Evolutionary conservation across 2,797 vertebrate genomes (phyloP), one percentile per base, ranked within the genome.

Genomic region (Artibeus lituratus): DNA sequence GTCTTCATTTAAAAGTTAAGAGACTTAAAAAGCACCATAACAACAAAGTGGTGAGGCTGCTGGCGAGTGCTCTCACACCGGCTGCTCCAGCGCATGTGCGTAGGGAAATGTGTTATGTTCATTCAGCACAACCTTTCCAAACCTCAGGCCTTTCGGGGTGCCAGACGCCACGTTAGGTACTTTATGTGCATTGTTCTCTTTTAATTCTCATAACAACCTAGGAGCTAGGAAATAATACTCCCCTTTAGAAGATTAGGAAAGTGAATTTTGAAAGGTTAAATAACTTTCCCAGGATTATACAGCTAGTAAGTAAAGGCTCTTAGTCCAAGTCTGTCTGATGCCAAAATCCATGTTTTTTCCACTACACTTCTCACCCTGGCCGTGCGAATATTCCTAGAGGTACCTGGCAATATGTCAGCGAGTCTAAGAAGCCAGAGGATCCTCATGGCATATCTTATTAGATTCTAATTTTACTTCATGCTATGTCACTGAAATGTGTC

Each of bases 171-270:
- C 37, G 15, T 24, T 90, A 53, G 32, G 14, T 29, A 77, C 37
- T 89, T 84, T 39, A 59, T 10, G 76, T 29, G 9, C 0, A 32
- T 89, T 92, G 90, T 93, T 81, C 35, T 87, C 49, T 80, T 55
- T 74, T 35, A 85, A 80, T 95, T 47, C 53, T 95, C 47, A 55
- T 32, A 83, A 39, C 11, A 82, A 53, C 8, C 62, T 55, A 35
- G 9, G 11, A 90, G 65, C 44, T 76, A 87, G 10, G 42, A 18
- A 96, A 87, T 49, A 72, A 51, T 93, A 57, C 51, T 77, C 51
- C 21, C 42, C 24, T 93, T 87, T 62, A 51, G 85, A 73, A 96
- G 59, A 57, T 78, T 74, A 95, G 55, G 12, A 94, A 95, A 85
- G 12, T 78, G 49, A 81, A 67, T 83, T 91, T 0, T 77, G 94